phyloP scores from a whole-genome alignment of 2,888 invertebrate genomes.

The Cataglyphis altisquamis region DNA sequence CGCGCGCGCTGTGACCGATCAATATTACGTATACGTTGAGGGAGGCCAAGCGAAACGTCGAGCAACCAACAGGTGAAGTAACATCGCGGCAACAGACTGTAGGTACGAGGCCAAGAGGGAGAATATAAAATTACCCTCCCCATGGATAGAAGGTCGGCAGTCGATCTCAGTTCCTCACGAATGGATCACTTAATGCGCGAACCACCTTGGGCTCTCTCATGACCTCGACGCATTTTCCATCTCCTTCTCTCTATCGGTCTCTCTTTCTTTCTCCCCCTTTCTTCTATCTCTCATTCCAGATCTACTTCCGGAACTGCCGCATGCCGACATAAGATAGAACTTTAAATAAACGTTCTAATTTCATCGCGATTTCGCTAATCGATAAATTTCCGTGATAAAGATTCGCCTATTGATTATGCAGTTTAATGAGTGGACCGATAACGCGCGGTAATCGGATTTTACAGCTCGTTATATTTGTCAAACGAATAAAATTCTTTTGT shows the following conservation, averaged over 20 bases:
- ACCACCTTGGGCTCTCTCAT: constrained; percentile 51
- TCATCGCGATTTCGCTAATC: constrained; percentile 24
- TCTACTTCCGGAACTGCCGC: constrained; percentile 50
- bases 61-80: constrained; percentile 76
- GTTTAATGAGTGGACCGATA: constrained; percentile 8
- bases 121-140: constrained; percentile 75
- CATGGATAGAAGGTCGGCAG: constrained; percentile 51
- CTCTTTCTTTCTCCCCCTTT: background rate
- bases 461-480: constrained; percentile 24
- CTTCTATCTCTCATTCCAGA: background rate
- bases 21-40: constrained; percentile 67
- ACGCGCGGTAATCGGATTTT: constrained; percentile 39
- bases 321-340: background rate
- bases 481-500: background rate
- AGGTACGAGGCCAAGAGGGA: constrained; percentile 71
- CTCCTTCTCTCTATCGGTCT: background rate
- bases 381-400: constrained; percentile 27
- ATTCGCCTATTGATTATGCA: constrained; percentile 24
- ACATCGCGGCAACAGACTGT: constrained; percentile 61
- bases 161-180: constrained; percentile 49
- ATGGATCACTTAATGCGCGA: constrained; percentile 63
- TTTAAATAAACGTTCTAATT: constrained; percentile 38
- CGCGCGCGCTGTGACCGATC: constrained; percentile 63
- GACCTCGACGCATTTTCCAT: background rate
- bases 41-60: constrained; percentile 58